A percentile compares a stretch with the other conserved stretches of the same genome.
phyloP scores from a whole-genome alignment of 2,888 invertebrate species.

The Girardia tigrina region DNA sequence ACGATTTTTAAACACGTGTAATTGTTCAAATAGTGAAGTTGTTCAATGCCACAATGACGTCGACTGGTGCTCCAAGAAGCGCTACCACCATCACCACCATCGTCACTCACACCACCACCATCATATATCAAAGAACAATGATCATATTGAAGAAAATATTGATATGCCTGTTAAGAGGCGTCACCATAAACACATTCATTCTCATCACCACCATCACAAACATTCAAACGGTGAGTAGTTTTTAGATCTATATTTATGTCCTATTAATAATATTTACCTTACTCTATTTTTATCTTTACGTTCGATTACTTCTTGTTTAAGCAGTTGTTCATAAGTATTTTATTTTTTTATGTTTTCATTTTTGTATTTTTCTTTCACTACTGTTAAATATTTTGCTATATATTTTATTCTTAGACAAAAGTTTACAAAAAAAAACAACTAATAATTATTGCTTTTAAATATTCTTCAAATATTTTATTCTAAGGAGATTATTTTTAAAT shows the following conservation, averaged over 20 bases:
- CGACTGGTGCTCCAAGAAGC: conserved; percentile 7
- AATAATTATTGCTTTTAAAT: no score
- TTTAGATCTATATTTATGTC: neutral
- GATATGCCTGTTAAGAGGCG: neutral
- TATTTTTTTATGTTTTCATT: no score
- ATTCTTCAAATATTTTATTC: no score
- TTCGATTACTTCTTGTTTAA: no score
- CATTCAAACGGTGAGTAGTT: neutral
- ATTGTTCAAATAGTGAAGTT: conserved; percentile 5
- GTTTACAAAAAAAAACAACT: no score
- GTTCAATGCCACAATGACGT: conserved; percentile 2
- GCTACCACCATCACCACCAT: conserved; percentile 19
- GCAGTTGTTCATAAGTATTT: no score
- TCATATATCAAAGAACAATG: neutral
- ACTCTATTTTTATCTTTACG: no score
- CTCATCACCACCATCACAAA: conserved; percentile 16
- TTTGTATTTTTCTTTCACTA: no score
- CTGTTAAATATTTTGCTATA: no score
- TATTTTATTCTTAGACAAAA: no score
- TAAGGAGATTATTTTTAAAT: no score
- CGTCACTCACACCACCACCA: neutral
- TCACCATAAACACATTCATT: neutral
- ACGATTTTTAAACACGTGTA: conserved; percentile 1
- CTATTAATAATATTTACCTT: no score
- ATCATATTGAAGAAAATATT: neutral